Evolutionary conservation across 2,113 vertebrate species (phyloP), one percentile per base, ranked within the genome.

Genomic region (Rhinogobius similis): DNA sequence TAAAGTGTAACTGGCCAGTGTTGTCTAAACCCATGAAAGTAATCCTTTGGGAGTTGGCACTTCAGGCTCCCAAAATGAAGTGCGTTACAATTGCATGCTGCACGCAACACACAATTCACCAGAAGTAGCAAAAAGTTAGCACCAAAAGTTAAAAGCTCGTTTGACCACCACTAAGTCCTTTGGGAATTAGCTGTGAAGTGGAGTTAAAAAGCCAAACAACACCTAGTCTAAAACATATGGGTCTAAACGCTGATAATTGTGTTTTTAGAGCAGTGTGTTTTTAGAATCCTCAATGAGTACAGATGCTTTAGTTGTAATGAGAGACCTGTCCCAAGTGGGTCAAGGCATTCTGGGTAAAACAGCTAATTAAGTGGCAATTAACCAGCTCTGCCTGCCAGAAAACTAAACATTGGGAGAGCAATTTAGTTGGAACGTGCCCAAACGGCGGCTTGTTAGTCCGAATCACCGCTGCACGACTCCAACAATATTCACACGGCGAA

Each of bases 311-410:
- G 77, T 76, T 78, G 81, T 92, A 93, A 93, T 93, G 88, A 92
- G 90, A 90, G 87, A 85, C 86, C 85, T 88, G 92, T 91, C 90
- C 90, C 88, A 83, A 89, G 86, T 82, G 88, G 90, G 86, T 82
- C 86, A 88, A 81, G 72, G 79, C 77, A 84, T 85, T 88, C 85
- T 83, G 81, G 81, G 72, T 88, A 87, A 88, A 90, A 83, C 81
- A 86, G 84, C 92, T 92, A 93, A 93, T 92, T 91, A 93, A 89
- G 88, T 88, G 87, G 90, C 89, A 92, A 92, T 93, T 93, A 93
- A 92, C 84, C 82, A 83, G 83, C 61, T 75, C 79, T 91, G 86
- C 85, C 86, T 91, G 82, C 79, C 78, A 88, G 87, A 81, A 85
- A 88, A 86, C 83, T 73, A 85, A 87, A 90, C 82, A 86, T 82